phyloP scores from a whole-genome alignment of 2,888 invertebrate species.

The Himalopsyche japonica region DNA sequence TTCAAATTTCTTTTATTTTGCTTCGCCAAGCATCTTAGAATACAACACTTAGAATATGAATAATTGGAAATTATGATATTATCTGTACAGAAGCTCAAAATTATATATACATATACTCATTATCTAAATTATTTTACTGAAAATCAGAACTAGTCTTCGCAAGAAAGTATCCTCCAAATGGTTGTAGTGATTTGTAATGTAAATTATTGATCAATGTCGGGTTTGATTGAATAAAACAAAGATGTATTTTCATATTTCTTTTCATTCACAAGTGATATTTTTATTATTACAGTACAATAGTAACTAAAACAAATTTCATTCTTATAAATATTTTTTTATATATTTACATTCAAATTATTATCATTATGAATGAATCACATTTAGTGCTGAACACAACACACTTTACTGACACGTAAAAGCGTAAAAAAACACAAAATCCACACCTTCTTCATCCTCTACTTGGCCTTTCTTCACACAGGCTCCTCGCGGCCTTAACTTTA shows the following conservation, averaged over 20 bases:
- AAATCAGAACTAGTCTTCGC: too few species aligned
- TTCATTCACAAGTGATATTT: background rate
- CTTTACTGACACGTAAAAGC: background rate
- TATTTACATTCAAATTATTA: background rate
- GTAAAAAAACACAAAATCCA: background rate
- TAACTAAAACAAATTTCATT: background rate
- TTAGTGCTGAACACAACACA: constrained; percentile 8
- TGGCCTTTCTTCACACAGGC: background rate
- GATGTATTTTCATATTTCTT: background rate
- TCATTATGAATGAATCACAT: constrained; percentile 3
- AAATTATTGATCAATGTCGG: too few species aligned
- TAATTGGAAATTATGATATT: too few species aligned
- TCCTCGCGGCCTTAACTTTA: background rate
- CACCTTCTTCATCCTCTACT: background rate
- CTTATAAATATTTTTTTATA: background rate
- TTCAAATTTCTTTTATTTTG: too few species aligned
- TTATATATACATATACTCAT: too few species aligned
- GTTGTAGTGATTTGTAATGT: too few species aligned
- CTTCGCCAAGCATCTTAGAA: too few species aligned
- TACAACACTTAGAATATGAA: too few species aligned
- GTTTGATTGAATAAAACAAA: background rate
- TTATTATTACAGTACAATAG: background rate
- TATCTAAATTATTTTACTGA: too few species aligned
- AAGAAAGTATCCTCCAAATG: too few species aligned
- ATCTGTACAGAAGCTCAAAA: too few species aligned